A percentile compares a stretch with the other conserved stretches of the same genome.
phyloP scores from a whole-genome alignment of 2,113 vertebrate genomes.

The Gymnobelideus leadbeateri region DNA sequence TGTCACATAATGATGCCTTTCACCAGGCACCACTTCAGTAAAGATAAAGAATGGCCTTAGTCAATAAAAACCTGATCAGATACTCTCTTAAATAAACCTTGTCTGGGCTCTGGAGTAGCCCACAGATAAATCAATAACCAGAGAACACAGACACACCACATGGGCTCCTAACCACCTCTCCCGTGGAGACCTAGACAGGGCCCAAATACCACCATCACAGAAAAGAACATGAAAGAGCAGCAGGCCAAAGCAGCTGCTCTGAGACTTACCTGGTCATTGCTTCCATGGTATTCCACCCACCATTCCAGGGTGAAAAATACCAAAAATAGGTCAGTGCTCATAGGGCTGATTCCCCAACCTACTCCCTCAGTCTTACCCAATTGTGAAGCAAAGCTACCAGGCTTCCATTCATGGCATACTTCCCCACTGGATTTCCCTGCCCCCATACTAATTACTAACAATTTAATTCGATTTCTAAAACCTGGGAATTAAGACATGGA shows the following conservation, averaged over 20 bases:
- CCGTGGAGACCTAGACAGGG: background rate
- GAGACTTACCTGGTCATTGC: background rate
- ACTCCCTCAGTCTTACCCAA: background rate
- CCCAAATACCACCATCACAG: background rate
- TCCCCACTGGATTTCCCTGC: background rate
- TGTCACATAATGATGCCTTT: background rate
- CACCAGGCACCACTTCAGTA: background rate
- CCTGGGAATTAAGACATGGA: background rate
- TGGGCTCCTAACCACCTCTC: background rate
- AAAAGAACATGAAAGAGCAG: background rate
- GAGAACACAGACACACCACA: background rate
- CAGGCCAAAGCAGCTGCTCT: background rate
- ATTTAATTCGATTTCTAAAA: background rate
- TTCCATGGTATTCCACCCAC: background rate
- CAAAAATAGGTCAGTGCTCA: background rate
- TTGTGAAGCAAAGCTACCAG: background rate
- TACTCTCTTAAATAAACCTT: background rate
- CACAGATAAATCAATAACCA: background rate
- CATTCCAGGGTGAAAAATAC: background rate
- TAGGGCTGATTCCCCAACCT: background rate
- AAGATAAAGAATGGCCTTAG: background rate
- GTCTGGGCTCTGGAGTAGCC: background rate
- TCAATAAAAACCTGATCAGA: background rate
- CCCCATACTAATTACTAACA: background rate
- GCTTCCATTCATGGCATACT: background rate